phyloP scores from a whole-genome alignment of 2,888 invertebrate species.

The Drosophila subsilvestris region DNA sequence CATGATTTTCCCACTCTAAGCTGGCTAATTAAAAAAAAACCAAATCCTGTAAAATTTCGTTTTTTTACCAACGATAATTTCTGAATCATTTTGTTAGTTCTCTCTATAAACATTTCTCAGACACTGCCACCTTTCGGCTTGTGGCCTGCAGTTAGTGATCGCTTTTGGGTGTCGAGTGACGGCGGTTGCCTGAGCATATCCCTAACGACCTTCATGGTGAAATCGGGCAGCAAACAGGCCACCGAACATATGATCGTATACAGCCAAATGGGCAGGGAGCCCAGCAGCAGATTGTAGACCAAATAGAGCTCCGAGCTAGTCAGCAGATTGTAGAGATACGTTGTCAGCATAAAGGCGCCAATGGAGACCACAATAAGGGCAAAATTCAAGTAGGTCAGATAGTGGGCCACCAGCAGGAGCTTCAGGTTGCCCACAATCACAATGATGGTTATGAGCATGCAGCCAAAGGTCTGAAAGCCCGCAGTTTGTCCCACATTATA shows the following conservation, averaged over 20 bases:
- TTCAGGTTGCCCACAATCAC: conserved; percentile 86
- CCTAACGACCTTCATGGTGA: conserved; percentile 63
- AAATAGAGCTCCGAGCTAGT: conserved; percentile 85
- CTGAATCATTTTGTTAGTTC: neutral
- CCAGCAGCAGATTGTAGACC: conserved; percentile 86
- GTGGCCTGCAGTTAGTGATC: neutral
- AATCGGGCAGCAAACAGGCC: conserved; percentile 86
- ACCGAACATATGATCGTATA: conserved; percentile 85
- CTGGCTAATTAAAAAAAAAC: too few relatives aligned
- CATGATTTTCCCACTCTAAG: too few relatives aligned
- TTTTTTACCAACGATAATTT: too few relatives aligned
- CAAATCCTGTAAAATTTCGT: too few relatives aligned
- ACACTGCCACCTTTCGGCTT: neutral
- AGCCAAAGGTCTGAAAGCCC: conserved; percentile 86
- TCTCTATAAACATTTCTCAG: neutral
- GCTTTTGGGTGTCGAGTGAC: neutral
- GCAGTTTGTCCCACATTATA: conserved; percentile 84
- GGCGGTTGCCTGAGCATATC: conserved; percentile 56
- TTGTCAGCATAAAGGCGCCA: conserved; percentile 85
- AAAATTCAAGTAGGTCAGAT: conserved; percentile 85
- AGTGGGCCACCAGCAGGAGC: conserved; percentile 86
- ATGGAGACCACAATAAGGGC: conserved; percentile 85
- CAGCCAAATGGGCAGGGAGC: conserved; percentile 86
- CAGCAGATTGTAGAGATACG: conserved; percentile 85
- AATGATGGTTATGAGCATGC: conserved; percentile 85